Conservation (phyloP, 2,888 invertebrate genomes). For the Macrosiphum euphorbiae region DNA sequence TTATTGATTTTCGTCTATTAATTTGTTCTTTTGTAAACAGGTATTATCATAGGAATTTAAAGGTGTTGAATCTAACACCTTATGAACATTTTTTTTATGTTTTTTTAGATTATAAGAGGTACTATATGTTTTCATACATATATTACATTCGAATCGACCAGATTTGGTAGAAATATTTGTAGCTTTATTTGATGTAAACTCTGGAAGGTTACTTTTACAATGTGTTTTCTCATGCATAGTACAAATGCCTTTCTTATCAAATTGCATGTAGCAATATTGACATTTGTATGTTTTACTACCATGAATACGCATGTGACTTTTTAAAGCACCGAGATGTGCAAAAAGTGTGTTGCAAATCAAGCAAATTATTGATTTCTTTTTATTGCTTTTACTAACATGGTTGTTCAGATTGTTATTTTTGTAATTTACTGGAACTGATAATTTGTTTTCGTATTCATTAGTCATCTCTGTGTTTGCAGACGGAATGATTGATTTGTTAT, state of each 20-base stretch:
- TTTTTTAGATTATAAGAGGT: background rate
- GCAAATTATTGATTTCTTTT: background rate
- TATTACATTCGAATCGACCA: background rate
- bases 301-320: conserved; percentile 20
- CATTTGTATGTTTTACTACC: background rate
- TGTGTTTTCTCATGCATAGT: background rate
- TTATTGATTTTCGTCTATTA: background rate
- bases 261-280: background rate
- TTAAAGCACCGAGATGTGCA: background rate
- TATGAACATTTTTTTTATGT: conserved; percentile 18
- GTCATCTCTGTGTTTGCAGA: too few relatives aligned
- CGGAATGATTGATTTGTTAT: background rate
- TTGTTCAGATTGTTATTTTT: background rate
- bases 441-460: background rate
- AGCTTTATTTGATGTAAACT: background rate
- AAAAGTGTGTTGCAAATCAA: conserved; percentile 22
- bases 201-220: background rate
- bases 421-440: background rate
- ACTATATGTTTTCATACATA: conserved; percentile 14
- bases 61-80: background rate
- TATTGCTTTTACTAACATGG: background rate
- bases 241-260: background rate
- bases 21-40: too few relatives aligned
- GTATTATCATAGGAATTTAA: background rate
- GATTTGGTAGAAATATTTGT: background rate